Evolutionary conservation across 2,888 invertebrate species (phyloP), one percentile per base, ranked within the genome.

Genomic region (Endotricha flammealis): DNA sequence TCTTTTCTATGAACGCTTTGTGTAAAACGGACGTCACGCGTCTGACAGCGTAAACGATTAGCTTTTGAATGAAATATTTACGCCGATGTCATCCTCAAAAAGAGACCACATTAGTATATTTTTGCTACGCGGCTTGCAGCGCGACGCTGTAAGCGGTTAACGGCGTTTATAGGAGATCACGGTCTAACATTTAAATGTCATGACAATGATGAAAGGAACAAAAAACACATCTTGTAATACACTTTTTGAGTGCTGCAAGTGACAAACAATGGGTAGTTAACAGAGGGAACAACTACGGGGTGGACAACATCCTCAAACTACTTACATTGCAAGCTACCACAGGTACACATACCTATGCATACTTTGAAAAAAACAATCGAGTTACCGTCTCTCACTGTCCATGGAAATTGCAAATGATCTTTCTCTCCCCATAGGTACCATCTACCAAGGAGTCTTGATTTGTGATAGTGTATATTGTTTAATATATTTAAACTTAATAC

Each of bases 241-340:
- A 32, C 32, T 25, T 32, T 43, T 40, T 35, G 39, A 29, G 37
- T 40, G 27, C 30, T 32, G 22, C 30, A 25, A 29, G 31, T 37
- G 20, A 39, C 37, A 64, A 63, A 66, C 64, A 58, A 41, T 55
- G 42, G 59, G 55, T 56, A 57, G 62, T 62, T 52, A 58, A 53
- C 51, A 71, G 50, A 60, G 61, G 66, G 53, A 54, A 58, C 70
- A 73, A 80, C 73, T 57, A 71, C 70, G 69, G 54, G 51, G 57
- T 53, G 62, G 67, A 70, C 64, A 73, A 75, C 70, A 75, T 64
- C 64, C 56, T 63, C 65, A 72, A 67, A 69, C 76, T 82, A 82
- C 82, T 76, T 76, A 82, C 76, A 54, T 64, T 56, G 61, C 56
- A 55, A 50, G 55, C 58, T 49, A 53, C 58, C 48, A 46, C 50